These are phyloP conservation scores for Amiota minor DNA, from an alignment of 2,888 invertebrate species.

Conservation along the genomic window DNA sequence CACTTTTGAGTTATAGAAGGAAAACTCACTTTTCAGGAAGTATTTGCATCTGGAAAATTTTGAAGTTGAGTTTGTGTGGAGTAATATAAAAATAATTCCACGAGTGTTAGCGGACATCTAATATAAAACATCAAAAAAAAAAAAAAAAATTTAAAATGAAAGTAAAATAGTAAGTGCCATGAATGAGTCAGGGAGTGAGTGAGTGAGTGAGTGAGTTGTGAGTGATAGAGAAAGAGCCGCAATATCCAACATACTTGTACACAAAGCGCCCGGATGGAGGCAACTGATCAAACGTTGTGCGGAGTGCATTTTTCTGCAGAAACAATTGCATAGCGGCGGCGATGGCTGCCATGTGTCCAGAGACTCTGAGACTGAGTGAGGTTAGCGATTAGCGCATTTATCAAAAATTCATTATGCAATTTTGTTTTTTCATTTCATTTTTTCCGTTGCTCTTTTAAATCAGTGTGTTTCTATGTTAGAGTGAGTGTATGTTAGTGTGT, in stretches of 20 bases:
- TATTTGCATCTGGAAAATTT: constrained; percentile 44
- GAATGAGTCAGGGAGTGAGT: no score
- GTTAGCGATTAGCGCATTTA: constrained; percentile 47
- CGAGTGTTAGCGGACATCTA: constrained; percentile 39
- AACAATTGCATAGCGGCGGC: not conserved
- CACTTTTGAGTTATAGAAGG: constrained; percentile 50
- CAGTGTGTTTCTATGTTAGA: not conserved
- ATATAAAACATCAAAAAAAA: no score
- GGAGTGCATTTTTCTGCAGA: not conserved
- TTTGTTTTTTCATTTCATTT: constrained; percentile 18
- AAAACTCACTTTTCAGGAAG: constrained; percentile 63
- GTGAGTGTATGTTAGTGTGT: not conserved
- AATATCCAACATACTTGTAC: no score
- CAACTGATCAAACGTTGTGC: not conserved
- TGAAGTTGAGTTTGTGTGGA: constrained; percentile 4
- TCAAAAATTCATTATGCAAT: constrained; percentile 59
- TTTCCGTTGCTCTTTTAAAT: no score
- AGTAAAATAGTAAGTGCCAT: constrained; percentile 42
- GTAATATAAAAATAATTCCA: constrained; percentile 31
- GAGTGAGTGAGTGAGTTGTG: no score
- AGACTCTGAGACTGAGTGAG: no score
- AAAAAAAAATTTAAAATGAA: constrained; percentile 52
- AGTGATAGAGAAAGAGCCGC: no score
- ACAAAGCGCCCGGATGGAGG: not conserved
- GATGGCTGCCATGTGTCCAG: no score